These are phyloP conservation scores for Hozukius guyotensis DNA, from an alignment of 2,797 vertebrate species.

Conservation along the genomic window DNA sequence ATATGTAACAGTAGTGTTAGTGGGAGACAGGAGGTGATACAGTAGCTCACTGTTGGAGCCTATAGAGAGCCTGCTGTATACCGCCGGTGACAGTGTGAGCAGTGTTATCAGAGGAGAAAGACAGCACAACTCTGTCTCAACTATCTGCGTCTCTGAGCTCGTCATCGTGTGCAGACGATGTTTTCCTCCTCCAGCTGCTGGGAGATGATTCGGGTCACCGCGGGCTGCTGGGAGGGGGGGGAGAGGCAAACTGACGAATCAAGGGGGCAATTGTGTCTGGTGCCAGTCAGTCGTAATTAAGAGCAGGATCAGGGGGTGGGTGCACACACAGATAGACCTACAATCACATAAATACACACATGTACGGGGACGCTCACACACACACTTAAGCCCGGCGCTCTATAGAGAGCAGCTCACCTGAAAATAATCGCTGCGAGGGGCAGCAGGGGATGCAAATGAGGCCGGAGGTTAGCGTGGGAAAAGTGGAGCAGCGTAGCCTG, in stretches of 20 bases:
- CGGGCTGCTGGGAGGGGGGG: constrained; percentile 83
- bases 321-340: constrained; percentile 35
- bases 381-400: constrained; percentile 75
- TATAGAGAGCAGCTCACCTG: constrained; percentile 99
- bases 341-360: constrained; percentile 50
- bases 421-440: constrained; percentile 97
- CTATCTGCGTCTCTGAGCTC: constrained; percentile 35
- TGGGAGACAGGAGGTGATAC: constrained; percentile 54
- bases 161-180: constrained; percentile 71
- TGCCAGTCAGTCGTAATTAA: constrained; percentile 99
- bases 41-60: constrained; percentile 58
- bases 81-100: constrained; percentile 41
- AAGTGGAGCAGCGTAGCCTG: constrained; percentile 89
- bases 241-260: constrained; percentile 89
- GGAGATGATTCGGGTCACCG: constrained; percentile 95
- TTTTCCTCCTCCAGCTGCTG: constrained; percentile 88
- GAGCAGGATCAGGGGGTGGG: constrained; percentile 86
- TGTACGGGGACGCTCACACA: constrained; percentile 43
- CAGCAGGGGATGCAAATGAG: constrained; percentile 95
- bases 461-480: constrained; percentile 98
- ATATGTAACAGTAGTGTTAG: constrained; percentile 55
- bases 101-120: constrained; percentile 26
- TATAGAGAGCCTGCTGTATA: constrained; percentile 36
- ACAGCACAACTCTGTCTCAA: constrained; percentile 57
- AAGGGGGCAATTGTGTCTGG: constrained; percentile 96